phyloP scores from a whole-genome alignment of 2,113 vertebrate genomes.

The Lichenostomus cassidix region DNA sequence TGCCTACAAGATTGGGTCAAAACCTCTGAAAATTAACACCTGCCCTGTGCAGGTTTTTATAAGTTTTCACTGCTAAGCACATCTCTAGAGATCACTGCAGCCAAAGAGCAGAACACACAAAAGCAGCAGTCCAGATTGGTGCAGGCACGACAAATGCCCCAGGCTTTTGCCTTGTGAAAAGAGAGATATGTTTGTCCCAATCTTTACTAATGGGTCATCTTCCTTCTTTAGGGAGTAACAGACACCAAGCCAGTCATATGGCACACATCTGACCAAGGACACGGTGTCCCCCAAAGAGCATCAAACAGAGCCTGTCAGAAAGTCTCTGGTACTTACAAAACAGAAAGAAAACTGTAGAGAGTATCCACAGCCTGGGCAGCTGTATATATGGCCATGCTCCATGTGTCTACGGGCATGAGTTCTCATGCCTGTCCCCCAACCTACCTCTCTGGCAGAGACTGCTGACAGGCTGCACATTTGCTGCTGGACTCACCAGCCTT shows the following conservation, averaged over 20 bases:
- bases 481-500: neutral
- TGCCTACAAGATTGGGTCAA: neutral
- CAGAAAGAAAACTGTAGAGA: neutral
- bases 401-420: accelerated
- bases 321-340: neutral
- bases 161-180: neutral
- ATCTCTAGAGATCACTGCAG: neutral
- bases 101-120: neutral
- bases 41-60: neutral
- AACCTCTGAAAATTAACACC: neutral
- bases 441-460: neutral
- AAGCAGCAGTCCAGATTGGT: neutral
- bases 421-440: accelerated
- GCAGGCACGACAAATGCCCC: neutral
- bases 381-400: neutral
- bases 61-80: neutral
- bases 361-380: neutral
- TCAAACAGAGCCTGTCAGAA: neutral
- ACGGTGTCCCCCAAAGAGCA: neutral
- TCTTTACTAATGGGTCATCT: neutral
- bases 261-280: neutral
- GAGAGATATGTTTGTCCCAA: neutral
- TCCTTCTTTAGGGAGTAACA: neutral
- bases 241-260: neutral
- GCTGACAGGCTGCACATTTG: accelerated